phyloP scores from a whole-genome alignment of 2,888 invertebrate genomes.

The Galeopsomyia nigrocyanea region DNA sequence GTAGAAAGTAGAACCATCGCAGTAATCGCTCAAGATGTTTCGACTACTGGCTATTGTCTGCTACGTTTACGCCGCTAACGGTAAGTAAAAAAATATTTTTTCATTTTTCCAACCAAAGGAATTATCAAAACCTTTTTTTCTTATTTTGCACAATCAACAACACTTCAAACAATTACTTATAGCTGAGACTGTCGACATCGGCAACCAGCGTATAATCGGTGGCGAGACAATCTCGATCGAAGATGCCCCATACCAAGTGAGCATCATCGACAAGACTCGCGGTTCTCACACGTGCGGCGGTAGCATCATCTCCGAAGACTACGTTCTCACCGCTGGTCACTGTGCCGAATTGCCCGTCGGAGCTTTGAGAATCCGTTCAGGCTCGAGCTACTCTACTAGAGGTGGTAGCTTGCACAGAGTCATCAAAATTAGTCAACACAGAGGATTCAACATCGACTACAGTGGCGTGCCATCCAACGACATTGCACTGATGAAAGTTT shows the following conservation, averaged over 20 bases:
- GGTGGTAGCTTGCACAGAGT: constrained; percentile 45
- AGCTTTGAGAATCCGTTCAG: constrained; percentile 8
- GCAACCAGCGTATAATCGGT: not conserved
- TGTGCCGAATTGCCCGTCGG: constrained; percentile 61
- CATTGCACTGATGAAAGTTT: constrained; percentile 61
- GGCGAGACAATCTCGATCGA: not conserved
- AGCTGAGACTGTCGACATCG: not conserved
- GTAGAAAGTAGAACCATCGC: not conserved
- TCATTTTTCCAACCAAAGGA: not conserved
- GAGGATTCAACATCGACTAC: not conserved
- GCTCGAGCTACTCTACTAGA: constrained; percentile 66
- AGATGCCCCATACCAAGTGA: not conserved
- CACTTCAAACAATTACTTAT: not conserved
- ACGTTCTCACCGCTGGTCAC: constrained; percentile 74
- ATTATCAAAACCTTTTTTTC: no score
- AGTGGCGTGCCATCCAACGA: not conserved
- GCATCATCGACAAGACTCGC: not conserved
- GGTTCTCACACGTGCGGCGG: constrained; percentile 73
- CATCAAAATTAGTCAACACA: constrained; percentile 38
- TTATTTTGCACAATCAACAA: not conserved
- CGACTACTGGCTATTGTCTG: not conserved
- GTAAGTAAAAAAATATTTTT: constrained; percentile 1
- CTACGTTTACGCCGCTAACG: constrained; percentile 7
- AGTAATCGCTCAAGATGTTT: constrained; percentile 15
- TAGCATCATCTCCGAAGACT: constrained; percentile 69